Base-by-base conservation (phyloP, 2,113 vertebrate species). In the Pomatorhinus ruficollis region DNA sequence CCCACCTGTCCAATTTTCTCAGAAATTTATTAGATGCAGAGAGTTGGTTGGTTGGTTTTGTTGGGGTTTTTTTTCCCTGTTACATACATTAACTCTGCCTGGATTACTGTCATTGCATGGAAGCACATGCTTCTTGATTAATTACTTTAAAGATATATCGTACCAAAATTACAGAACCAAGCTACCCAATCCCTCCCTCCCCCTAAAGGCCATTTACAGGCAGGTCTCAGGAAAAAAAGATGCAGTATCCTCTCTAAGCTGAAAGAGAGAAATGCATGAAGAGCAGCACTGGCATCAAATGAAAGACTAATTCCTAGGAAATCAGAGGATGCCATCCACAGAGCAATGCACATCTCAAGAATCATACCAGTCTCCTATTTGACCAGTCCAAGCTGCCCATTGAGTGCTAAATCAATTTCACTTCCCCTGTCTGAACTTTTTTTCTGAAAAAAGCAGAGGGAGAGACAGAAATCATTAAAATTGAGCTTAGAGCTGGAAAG, bases 181-280 rank as follows among this genome's bases (percentile, higher is more conserved):
- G 72, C 66, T 87, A 93, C 93, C 87, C 86, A 69, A 84, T 79
- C 95, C 97, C 92, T 78, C 91, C 89, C 91, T 93, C 71, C 83
- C 89, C 78, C 79, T 85, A 87, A 80, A 11, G 95, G 95, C 91
- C 96, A 97, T 97, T 97, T 98, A 98, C 96, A 98, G 90, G 96
- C 96, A 98, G 96, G 69, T 93, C 87, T 97, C 93, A 91, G 87
- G 92, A 95, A 83, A 97, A 87, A 97, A 97, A 97, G 45, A 97
- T 97, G 96, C 94, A 96, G 96, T 98, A 97, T 93, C 92, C 95
- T 97, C 96, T 96, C 92, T 96, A 87, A 97, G 95, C 15, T 91
- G 87, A 96, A 94, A 96, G 78, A 93, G 65, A 82, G 70, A 95
- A 86, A 86, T 83, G 80, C 5, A 31, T 83, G 37, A 89, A 91